Evolutionary conservation across 2,888 invertebrate species (phyloP), one percentile per base, ranked within the genome.

Genomic region (Sabellastarte sp.): DNA sequence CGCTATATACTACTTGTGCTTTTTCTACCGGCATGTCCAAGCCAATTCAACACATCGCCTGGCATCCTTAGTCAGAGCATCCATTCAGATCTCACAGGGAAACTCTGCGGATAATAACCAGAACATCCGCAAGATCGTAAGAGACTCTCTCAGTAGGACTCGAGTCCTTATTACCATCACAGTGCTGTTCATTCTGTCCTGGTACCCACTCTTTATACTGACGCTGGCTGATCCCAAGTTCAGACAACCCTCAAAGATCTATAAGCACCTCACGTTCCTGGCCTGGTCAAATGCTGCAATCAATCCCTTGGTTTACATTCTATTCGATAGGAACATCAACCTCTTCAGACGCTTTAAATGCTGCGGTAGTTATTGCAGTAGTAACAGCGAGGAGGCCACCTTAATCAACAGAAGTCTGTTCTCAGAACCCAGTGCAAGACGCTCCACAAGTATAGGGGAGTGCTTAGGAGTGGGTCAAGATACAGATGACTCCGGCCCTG

Each of bases 251-350:
- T 76, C 78, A 31, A 80, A 79, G 72, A 75, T 82, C 15, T 84
- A 83, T 73, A 80, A 80, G 68, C 74, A 80, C 29, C 76, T 83
- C 63, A 80, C 81, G 41, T 81, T 83, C 67, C 77, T 84, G 50
- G 83, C 82, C 20, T 84, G 82, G 82, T 79, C 81, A 5, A 80
- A 83, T 53, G 79, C 79, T 50, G 76, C 80, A 5, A 67, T 84
- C 15, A 81, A 82, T 63, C 83, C 84, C 4, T 66, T 82, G 26
- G 70, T 83, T 10, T 78, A 80, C 62, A 76, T 83, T 41, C 75
- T 77, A 41, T 81, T 83, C 67, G 84, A 84, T 67, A 73, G 78
- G n/a, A 76, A 80, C 63, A 72, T 83, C 56, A 76, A 79, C 70
- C 66, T 81, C 52, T 68, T 78, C 33, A 71, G 79, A 2, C 24